Evolutionary conservation across 2,113 vertebrate species (phyloP).

Genomic region (Ramphastos sulfuratus): DNA sequence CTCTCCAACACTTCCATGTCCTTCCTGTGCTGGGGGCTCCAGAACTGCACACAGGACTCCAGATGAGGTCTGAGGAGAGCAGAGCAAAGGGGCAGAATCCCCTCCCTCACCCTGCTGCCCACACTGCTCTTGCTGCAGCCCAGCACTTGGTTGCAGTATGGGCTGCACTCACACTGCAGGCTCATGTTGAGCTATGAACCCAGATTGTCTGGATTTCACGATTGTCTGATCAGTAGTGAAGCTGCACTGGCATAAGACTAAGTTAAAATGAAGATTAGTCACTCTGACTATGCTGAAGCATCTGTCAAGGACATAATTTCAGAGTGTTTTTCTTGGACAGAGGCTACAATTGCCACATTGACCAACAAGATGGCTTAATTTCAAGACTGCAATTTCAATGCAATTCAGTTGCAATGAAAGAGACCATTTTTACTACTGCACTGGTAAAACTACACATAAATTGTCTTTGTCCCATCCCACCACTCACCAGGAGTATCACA

Average conservation of each 20-base stretch:
- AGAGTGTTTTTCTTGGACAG: not conserved
- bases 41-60: too few species aligned
- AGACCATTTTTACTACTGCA: not conserved
- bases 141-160: too few species aligned
- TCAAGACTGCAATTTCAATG: not conserved
- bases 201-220: not conserved
- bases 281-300: not conserved
- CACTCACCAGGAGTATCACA: not conserved
- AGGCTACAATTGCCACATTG: not conserved
- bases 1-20: too few species aligned
- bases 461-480: not conserved
- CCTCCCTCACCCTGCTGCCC: too few species aligned
- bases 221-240: slow-evolving; percentile 6
- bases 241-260: not conserved
- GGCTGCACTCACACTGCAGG: too few species aligned
- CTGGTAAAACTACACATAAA: not conserved
- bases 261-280: slow-evolving; percentile 11
- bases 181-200: too few species aligned
- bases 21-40: too few species aligned
- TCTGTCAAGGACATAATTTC: slow-evolving; percentile 14
- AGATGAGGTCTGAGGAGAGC: too few species aligned
- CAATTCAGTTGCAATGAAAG: not conserved
- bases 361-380: not conserved
- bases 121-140: too few species aligned
- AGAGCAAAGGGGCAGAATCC: too few species aligned